Conservation (phyloP, 2,113 vertebrate species). For the Pipra filicauda region DNA sequence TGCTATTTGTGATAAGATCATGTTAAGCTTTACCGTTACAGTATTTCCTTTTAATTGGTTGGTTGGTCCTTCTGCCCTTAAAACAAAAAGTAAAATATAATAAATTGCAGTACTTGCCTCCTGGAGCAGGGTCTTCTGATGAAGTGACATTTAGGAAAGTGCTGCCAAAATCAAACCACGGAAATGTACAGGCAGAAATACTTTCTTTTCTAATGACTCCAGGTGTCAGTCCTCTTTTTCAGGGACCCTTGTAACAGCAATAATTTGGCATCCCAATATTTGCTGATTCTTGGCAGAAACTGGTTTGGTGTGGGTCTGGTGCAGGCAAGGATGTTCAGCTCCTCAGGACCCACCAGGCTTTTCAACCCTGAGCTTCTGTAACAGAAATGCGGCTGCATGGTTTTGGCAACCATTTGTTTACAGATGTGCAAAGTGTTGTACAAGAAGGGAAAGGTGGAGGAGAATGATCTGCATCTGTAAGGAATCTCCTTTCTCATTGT, state of each 20-base stretch:
- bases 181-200: background rate
- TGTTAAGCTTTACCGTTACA: background rate
- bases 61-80: background rate
- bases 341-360: background rate
- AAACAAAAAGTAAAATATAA: background rate
- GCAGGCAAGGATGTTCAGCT: background rate
- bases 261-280: background rate
- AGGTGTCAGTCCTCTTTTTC: background rate
- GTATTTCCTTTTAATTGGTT: background rate
- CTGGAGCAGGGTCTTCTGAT: background rate
- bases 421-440: background rate
- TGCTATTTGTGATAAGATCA: background rate
- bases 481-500: background rate
- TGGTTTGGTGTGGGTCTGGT: background rate
- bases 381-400: background rate
- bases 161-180: background rate
- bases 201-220: background rate
- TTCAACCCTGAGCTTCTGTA: background rate
- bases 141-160: background rate
- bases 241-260: background rate
- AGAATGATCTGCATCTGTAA: background rate
- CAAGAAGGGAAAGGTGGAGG: background rate
- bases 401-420: background rate
- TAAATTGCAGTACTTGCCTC: background rate
- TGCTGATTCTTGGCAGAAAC: background rate